A percentile compares a stretch with the other conserved stretches of the same genome.
These are phyloP conservation scores for Laupala kohalensis DNA, from an alignment of 1,140 invertebrate species.

Conservation along the genomic window DNA sequence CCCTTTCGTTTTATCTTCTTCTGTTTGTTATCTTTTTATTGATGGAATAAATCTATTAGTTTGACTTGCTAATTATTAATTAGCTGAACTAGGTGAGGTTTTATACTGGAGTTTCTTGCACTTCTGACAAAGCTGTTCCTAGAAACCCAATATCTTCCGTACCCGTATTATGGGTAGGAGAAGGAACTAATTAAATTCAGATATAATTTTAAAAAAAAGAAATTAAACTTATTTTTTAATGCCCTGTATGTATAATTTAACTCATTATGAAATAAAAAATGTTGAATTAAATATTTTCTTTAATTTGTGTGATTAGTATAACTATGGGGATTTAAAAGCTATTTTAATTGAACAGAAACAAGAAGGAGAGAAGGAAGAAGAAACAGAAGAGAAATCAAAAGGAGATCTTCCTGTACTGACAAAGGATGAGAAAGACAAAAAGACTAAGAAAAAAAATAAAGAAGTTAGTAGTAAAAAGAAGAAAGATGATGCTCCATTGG, in stretches of 20 bases:
- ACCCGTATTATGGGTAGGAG: too few relatives aligned
- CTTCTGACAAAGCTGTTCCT: too few relatives aligned
- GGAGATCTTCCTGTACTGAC: constrained; percentile 22
- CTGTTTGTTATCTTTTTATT: too few relatives aligned
- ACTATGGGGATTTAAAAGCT: too few relatives aligned
- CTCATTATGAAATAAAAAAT: not conserved
- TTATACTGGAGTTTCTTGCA: too few relatives aligned
- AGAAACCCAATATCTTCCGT: too few relatives aligned
- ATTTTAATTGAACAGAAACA: too few relatives aligned
- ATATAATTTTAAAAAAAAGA: not conserved
- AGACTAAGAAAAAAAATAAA: constrained; percentile 35
- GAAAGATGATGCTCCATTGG: constrained; percentile 30
- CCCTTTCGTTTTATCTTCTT: too few relatives aligned
- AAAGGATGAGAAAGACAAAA: constrained; percentile 46
- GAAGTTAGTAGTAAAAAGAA: constrained; percentile 27
- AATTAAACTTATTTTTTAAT: not conserved
- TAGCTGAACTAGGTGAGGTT: too few relatives aligned
- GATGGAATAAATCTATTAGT: too few relatives aligned
- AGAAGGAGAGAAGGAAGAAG: not conserved
- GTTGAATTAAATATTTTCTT: not conserved
- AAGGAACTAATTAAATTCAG: constrained; percentile 35
- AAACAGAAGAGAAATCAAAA: not conserved
- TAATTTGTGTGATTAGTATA: not conserved
- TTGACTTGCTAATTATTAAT: too few relatives aligned
- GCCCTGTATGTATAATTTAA: too few relatives aligned